Conservation (phyloP, 1,140 invertebrate species). For the Leptinotarsa undecemlineata region DNA sequence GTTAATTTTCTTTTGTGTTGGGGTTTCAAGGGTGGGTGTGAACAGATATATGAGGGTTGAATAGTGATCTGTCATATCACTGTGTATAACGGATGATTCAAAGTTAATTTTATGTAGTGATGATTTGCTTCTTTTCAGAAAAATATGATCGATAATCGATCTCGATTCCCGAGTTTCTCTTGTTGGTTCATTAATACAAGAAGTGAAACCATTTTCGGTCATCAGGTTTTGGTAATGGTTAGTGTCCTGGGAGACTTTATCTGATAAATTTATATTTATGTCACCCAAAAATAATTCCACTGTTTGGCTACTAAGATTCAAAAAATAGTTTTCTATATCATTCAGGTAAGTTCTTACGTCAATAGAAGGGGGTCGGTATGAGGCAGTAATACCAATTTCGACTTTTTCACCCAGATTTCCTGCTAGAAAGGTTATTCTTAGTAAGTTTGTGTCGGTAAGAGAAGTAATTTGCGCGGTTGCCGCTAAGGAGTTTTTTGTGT, state of each 20-base stretch:
- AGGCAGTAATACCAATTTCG: neutral
- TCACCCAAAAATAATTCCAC: neutral
- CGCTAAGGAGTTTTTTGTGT: constrained; percentile 21
- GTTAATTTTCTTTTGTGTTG: constrained; percentile 8
- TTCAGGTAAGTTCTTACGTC: neutral
- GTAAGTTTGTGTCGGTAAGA: constrained; percentile 18
- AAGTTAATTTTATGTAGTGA: constrained; percentile 6
- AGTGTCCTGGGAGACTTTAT: neutral
- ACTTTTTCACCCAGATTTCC: neutral
- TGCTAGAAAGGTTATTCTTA: neutral
- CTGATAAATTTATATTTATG: neutral
- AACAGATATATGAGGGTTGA: constrained; percentile 14
- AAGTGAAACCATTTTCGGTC: neutral
- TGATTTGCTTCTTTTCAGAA: constrained; percentile 6
- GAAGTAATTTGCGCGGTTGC: neutral
- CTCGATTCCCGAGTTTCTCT: neutral
- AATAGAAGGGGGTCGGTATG: too few relatives aligned
- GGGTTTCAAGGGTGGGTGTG: constrained; percentile 1
- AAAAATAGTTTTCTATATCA: neutral
- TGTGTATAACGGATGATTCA: constrained; percentile 15
- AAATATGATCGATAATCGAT: constrained; percentile 10
- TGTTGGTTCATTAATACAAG: neutral
- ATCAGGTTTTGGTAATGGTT: neutral
- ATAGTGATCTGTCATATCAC: constrained; percentile 19
- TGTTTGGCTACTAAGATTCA: neutral